Percentiles rank a stretch among this genome's conserved stretches.
Conservation (phyloP, 1,140 invertebrate genomes). For the Aphis craccivora region DNA sequence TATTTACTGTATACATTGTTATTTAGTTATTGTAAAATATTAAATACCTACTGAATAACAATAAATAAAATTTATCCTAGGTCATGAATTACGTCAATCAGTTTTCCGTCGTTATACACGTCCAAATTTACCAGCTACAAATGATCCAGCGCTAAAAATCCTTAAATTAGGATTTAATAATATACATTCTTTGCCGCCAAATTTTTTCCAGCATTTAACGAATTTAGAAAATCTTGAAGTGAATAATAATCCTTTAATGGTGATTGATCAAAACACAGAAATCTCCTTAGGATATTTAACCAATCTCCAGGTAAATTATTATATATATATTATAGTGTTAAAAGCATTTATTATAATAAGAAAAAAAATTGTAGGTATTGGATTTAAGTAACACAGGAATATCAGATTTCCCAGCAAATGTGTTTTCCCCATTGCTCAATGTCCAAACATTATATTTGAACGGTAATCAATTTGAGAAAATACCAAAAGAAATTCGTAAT, state of each 20-base stretch:
- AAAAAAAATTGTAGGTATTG: conserved; percentile 18
- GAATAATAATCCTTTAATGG: conserved; percentile 28
- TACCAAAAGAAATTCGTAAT: conserved; percentile 11
- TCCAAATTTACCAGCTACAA: background rate
- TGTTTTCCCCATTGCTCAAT: background rate
- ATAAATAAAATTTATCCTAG: background rate
- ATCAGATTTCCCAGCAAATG: background rate
- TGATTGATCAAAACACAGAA: conserved; percentile 50
- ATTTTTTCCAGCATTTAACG: conserved; percentile 41
- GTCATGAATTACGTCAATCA: background rate
- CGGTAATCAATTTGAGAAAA: background rate
- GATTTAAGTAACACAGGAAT: conserved; percentile 36
- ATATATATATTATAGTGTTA: too few species aligned
- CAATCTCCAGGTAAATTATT: conserved; percentile 22
- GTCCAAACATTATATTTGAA: conserved; percentile 21
- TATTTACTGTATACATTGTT: background rate
- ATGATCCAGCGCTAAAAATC: background rate
- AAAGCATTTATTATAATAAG: background rate
- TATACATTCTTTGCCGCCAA: background rate
- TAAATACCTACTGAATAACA: background rate
- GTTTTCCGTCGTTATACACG: background rate
- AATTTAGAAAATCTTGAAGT: conserved; percentile 32
- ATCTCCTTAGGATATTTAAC: background rate
- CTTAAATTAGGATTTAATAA: conserved; percentile 26
- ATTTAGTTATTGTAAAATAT: background rate